A percentile compares a stretch with the other conserved stretches of the same genome.
phyloP scores from a whole-genome alignment of 2,113 vertebrate genomes.

The Nesoenas mayeri region DNA sequence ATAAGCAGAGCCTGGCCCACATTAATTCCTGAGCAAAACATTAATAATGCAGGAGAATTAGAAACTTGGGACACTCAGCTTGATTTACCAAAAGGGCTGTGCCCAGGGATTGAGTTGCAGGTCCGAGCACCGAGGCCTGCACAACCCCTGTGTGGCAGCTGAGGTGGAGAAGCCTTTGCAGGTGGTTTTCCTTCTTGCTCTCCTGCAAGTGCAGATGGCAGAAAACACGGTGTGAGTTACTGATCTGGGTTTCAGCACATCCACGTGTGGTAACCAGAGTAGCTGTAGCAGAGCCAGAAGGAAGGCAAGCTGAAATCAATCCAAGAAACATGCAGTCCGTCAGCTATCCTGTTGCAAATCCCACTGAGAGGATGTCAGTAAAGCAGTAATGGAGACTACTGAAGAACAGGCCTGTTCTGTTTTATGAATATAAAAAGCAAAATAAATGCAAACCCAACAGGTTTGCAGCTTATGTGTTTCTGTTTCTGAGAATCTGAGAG shows the following conservation, averaged over 20 bases:
- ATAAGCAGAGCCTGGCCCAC: not conserved
- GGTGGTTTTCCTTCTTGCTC: not conserved
- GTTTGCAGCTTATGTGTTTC: not conserved
- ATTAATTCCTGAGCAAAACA: slow-evolving; percentile 8
- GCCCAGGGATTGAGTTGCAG: slow-evolving; percentile 30
- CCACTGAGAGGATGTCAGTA: not conserved
- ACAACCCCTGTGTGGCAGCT: not conserved
- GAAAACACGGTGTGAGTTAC: not conserved
- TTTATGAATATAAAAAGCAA: not conserved
- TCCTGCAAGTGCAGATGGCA: not conserved
- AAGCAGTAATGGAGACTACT: not conserved
- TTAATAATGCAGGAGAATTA: slow-evolving; percentile 59
- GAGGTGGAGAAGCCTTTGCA: not conserved
- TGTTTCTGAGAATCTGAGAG: not conserved
- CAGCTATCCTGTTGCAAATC: slow-evolving; percentile 28
- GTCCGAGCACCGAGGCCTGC: not conserved
- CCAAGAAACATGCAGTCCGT: not conserved
- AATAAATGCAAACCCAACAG: not conserved
- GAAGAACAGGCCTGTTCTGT: not conserved
- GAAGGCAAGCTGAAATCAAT: slow-evolving; percentile 1
- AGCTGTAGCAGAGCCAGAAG: not conserved
- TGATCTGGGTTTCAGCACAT: not conserved
- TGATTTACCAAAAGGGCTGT: not conserved
- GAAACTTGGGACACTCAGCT: not conserved
- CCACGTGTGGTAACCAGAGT: slow-evolving; percentile 34